A percentile compares a stretch with the other conserved stretches of the same genome.
These are phyloP conservation scores for Lepidocolaptes lacrymiger DNA, from an alignment of 2,797 vertebrate genomes.

Conservation along the genomic window DNA sequence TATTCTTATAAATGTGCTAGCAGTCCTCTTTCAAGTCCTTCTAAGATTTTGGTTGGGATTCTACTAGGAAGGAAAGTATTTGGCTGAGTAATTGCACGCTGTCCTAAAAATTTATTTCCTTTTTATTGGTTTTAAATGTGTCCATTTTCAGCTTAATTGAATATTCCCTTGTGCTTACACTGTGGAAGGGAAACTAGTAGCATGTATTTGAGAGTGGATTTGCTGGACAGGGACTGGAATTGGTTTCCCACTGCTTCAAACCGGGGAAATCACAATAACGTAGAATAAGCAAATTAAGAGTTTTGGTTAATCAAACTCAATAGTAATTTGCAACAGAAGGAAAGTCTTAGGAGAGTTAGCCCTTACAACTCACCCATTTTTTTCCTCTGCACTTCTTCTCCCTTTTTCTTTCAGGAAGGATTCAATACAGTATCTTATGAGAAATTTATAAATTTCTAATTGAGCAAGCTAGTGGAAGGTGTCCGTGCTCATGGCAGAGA, in stretches of 20 bases:
- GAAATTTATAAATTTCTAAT: background rate
- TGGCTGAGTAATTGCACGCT: background rate
- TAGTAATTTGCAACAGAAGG: background rate
- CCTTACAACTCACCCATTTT: background rate
- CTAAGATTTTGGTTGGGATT: background rate
- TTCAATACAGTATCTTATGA: background rate
- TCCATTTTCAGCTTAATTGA: background rate
- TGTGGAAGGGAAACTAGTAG: background rate
- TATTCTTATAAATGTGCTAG: background rate
- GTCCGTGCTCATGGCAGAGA: background rate
- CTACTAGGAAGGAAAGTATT: background rate
- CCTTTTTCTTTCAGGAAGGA: background rate
- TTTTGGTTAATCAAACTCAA: background rate
- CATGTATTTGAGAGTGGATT: background rate
- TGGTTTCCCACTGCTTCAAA: background rate
- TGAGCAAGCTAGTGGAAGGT: background rate
- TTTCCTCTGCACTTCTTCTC: background rate
- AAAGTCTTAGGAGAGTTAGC: background rate
- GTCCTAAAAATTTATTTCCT: background rate
- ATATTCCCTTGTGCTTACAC: background rate
- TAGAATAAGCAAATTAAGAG: background rate
- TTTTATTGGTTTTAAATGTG: background rate
- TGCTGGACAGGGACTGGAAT: background rate
- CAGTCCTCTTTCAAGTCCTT: background rate
- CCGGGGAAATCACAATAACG: background rate